These are phyloP conservation scores for Chrysopa pallens DNA, from an alignment of 1,140 invertebrate genomes.

Conservation along the genomic window DNA sequence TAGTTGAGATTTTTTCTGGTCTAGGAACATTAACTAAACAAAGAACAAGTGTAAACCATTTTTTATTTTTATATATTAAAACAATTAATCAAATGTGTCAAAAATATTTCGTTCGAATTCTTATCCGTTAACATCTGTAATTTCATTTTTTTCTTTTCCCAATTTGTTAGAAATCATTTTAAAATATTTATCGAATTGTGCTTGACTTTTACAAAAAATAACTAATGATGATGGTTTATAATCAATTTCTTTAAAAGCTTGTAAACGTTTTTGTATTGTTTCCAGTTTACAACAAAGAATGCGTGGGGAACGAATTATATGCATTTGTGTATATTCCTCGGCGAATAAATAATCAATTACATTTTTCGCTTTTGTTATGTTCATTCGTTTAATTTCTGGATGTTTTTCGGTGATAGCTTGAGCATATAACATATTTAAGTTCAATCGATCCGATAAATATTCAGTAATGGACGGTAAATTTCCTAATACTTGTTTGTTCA, in stretches of 20 bases:
- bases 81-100: no score
- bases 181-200: no score
- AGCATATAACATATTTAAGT: conserved; percentile 19
- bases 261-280: conserved; percentile 25
- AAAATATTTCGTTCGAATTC: no score
- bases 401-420: conserved; percentile 23
- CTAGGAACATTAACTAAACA: no score
- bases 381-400: conserved; percentile 24
- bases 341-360: conserved; percentile 28
- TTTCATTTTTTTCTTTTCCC: no score
- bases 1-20: no score
- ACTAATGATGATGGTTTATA: no score
- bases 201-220: no score
- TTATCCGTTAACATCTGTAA: no score
- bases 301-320: conserved; percentile 27
- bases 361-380: conserved; percentile 27
- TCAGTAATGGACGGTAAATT: conserved; percentile 20
- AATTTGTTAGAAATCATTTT: no score
- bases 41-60: no score
- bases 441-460: conserved; percentile 26
- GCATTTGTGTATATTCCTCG: conserved; percentile 23
- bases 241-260: conserved; percentile 17
- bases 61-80: no score
- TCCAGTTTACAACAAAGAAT: conserved; percentile 29
- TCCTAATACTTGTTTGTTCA: conserved; percentile 25